Evolutionary conservation across 2,888 invertebrate species (phyloP).

Genomic region (Opisthograptis luteolata): DNA sequence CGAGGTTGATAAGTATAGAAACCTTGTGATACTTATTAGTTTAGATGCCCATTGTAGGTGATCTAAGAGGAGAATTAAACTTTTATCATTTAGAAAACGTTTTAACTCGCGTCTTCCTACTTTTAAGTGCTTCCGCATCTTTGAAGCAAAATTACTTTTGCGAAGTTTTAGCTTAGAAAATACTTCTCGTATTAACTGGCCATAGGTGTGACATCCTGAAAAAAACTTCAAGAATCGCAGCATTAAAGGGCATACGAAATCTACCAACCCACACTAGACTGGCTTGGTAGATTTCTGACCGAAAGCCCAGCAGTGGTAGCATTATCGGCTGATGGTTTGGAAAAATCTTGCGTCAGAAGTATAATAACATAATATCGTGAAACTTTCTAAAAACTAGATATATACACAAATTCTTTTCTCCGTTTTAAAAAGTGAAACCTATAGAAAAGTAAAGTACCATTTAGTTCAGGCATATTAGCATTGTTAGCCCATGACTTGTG

Average conservation of each 20-base stretch:
- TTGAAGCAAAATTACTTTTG: too few species aligned
- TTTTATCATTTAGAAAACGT: conserved; percentile 14
- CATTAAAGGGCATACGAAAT: too few species aligned
- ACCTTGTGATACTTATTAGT: conserved; percentile 52
- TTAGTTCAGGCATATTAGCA: conserved; percentile 36
- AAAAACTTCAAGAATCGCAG: too few species aligned
- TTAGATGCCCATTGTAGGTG: conserved; percentile 36
- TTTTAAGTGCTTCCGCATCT: neutral
- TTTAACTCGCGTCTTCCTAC: conserved; percentile 11
- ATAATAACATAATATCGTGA: too few species aligned
- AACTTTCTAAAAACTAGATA: neutral
- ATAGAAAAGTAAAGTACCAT: conserved; percentile 17
- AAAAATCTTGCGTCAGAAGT: too few species aligned
- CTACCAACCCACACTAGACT: too few species aligned
- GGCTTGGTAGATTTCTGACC: too few species aligned
- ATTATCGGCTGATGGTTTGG: too few species aligned
- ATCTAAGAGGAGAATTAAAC: conserved; percentile 22
- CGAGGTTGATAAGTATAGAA: conserved; percentile 55
- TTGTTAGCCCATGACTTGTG: conserved; percentile 50
- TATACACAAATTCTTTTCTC: neutral
- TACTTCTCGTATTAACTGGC: too few species aligned
- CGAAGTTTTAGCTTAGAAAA: too few species aligned
- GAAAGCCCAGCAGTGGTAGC: too few species aligned
- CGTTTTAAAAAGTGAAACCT: conserved; percentile 12
- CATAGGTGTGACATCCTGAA: too few species aligned